phyloP scores from a whole-genome alignment of 2,113 vertebrate species.

The Xiphophorus hellerii region DNA sequence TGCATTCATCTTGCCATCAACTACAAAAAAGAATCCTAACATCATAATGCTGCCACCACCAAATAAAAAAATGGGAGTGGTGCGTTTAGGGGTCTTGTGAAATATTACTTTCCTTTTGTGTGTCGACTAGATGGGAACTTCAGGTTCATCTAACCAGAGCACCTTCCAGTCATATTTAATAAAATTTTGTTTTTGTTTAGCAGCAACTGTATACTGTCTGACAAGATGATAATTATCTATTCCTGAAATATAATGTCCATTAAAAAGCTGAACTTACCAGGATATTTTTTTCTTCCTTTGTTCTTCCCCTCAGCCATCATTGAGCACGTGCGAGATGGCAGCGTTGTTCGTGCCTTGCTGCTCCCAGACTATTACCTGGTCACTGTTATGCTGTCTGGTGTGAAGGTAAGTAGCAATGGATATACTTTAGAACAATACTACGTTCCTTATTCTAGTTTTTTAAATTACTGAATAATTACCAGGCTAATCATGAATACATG shows the following conservation, averaged over 20 bases:
- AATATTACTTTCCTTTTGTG: too few species aligned
- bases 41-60: too few species aligned
- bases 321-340: slow-evolving; percentile 95
- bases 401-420: slow-evolving; percentile 85
- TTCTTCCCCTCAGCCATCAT: slow-evolving; percentile 86
- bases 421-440: neutral
- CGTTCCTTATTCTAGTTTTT: neutral
- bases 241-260: neutral
- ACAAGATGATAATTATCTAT: too few species aligned
- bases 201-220: too few species aligned
- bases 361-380: slow-evolving; percentile 96
- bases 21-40: too few species aligned
- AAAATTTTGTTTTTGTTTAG: too few species aligned
- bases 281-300: neutral
- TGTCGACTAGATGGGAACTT: too few species aligned
- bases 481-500: neutral
- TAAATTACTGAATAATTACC: neutral
- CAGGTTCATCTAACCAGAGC: too few species aligned
- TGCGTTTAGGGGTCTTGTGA: too few species aligned
- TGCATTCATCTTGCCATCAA: neutral
- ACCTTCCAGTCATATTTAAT: too few species aligned
- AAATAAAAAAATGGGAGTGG: too few species aligned
- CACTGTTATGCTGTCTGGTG: slow-evolving; percentile 96
- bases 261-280: neutral
- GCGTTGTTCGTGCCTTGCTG: slow-evolving; percentile 92